phyloP scores from a whole-genome alignment of 1,140 invertebrate genomes.

The Idris sp. region DNA sequence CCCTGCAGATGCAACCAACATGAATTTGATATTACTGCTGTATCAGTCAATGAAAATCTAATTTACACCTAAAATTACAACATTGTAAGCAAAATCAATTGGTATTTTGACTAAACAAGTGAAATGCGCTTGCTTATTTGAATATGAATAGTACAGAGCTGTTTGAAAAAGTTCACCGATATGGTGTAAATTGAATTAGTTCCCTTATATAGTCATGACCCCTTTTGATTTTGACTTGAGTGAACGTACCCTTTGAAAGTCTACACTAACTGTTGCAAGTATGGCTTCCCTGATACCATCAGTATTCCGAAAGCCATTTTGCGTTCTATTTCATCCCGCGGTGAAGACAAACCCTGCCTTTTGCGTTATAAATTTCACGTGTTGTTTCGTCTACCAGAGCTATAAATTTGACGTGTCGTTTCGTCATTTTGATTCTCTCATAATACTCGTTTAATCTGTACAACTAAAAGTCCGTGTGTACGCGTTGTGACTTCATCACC shows the following conservation, averaged over 20 bases:
- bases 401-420: constrained; percentile 22
- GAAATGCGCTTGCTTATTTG: constrained; percentile 8
- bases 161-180: constrained; percentile 32
- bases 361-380: constrained; percentile 18
- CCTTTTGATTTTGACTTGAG: constrained; percentile 50
- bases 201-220: constrained; percentile 40
- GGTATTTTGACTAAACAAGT: constrained; percentile 5
- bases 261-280: constrained; percentile 49
- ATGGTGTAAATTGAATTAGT: constrained; percentile 51
- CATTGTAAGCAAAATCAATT: constrained; percentile 3
- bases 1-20: constrained; percentile 1
- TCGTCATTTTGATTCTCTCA: constrained; percentile 6
- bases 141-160: constrained; percentile 17
- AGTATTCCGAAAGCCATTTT: constrained; percentile 31
- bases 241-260: constrained; percentile 49
- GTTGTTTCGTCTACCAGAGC: constrained; percentile 24
- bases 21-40: neutral
- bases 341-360: constrained; percentile 6
- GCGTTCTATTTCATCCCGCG: constrained; percentile 2
- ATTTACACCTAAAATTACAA: constrained; percentile 9
- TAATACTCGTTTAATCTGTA: constrained; percentile 13
- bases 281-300: constrained; percentile 49
- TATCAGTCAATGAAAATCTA: constrained; percentile 1
- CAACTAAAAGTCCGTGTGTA: constrained; percentile 1
- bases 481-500: constrained; percentile 4